Conservation (phyloP, 2,113 vertebrate genomes). For the Corapipo altera region DNA sequence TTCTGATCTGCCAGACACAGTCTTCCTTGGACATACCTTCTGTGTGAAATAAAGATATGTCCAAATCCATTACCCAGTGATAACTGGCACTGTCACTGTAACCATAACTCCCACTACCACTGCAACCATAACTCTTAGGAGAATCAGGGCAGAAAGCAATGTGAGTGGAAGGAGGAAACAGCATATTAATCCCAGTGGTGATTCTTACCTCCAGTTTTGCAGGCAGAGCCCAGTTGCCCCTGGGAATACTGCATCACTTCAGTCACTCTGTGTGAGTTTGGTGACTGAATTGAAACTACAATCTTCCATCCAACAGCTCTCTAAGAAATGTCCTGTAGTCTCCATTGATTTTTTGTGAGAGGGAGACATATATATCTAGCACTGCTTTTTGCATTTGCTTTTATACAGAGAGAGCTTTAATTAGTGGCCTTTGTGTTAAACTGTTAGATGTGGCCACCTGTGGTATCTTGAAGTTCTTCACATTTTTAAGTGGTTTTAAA, state of each 20-base stretch:
- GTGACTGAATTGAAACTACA: background rate
- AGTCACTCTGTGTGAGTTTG: background rate
- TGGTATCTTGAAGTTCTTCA: conserved; percentile 10
- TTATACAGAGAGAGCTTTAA: background rate
- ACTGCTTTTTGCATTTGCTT: conserved; percentile 1
- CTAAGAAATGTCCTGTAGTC: background rate
- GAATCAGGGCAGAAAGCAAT: background rate
- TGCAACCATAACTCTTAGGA: background rate
- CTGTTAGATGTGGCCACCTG: background rate
- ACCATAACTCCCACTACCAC: background rate
- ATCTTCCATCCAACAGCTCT: background rate
- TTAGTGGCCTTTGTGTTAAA: conserved; percentile 44
- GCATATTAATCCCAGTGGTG: background rate
- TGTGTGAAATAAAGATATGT: background rate
- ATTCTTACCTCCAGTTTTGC: background rate
- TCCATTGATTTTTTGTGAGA: background rate
- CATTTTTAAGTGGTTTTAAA: conserved; percentile 16
- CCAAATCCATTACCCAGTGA: background rate
- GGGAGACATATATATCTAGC: background rate
- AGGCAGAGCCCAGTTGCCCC: background rate
- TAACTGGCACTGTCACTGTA: background rate
- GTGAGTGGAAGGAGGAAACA: background rate
- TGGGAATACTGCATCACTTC: background rate
- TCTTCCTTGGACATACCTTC: background rate
- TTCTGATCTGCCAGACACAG: background rate